A percentile compares a stretch with the other conserved stretches of the same genome.
These are phyloP conservation scores for Ferdinandea cuprea DNA, from an alignment of 2,888 invertebrate species.

Conservation along the genomic window DNA sequence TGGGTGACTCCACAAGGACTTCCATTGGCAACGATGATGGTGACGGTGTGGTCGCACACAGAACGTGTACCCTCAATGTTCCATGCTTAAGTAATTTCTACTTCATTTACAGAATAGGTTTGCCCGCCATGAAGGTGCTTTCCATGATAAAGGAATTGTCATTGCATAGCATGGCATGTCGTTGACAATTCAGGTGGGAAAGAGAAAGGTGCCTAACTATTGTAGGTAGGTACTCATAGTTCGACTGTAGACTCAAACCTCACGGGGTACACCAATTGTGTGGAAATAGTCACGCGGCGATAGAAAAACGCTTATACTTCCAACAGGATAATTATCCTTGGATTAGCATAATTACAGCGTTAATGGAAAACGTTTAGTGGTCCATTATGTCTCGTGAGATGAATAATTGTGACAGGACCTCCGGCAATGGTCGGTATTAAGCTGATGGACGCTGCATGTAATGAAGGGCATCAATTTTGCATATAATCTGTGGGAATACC, in stretches of 20 bases:
- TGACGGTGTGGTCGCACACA: conserved; percentile 39
- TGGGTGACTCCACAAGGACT: conserved; percentile 38
- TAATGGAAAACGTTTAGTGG: conserved; percentile 74
- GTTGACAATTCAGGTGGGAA: background rate
- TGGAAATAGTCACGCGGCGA: conserved; percentile 32
- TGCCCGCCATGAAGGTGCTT: conserved; percentile 19
- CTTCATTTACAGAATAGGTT: conserved; percentile 39
- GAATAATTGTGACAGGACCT: conserved; percentile 65
- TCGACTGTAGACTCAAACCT: conserved; percentile 26
- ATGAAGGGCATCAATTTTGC: conserved; percentile 64
- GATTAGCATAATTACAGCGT: conserved; percentile 73
- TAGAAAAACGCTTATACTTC: conserved; percentile 57
- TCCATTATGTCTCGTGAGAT: conserved; percentile 70
- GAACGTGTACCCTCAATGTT: conserved; percentile 34
- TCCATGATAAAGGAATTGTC: conserved; percentile 29
- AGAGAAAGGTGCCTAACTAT: conserved; percentile 40
- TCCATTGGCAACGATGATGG: conserved; percentile 25
- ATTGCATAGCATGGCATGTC: conserved; percentile 15
- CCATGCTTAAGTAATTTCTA: conserved; percentile 53
- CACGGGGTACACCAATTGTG: conserved; percentile 19
- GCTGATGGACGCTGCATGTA: conserved; percentile 50
- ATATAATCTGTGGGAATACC: conserved; percentile 25
- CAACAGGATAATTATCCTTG: conserved; percentile 70
- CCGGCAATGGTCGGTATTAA: conserved; percentile 56
- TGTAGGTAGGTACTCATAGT: conserved; percentile 30